Evolutionary conservation across 2,797 vertebrate genomes (phyloP), one percentile per base, ranked within the genome.

Genomic region (Tenualosa thibaudeaui): DNA sequence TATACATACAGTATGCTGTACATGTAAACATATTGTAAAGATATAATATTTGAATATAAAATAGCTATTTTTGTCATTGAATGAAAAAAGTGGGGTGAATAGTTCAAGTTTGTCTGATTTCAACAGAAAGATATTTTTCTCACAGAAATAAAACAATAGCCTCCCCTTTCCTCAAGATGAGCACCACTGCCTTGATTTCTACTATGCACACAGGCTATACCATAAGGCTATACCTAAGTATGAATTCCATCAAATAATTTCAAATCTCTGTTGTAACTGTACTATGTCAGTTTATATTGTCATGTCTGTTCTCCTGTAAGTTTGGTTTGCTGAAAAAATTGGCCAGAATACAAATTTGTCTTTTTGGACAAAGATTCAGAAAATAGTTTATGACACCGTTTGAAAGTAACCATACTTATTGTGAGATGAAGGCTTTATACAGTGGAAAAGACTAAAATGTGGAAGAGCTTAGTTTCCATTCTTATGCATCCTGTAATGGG

Each of bases 41-140:
- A 94, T 93, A 94, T 94, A 96, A 96, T 96, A 95, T 95, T 92
- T 93, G 90, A 90, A 95, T 89, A 93, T 91, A 94, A 93, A 94
- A 92, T 90, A 92, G 92, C 93, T 95, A 94, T 95, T 95, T 96
- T 95, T 96, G 93, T 96, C 93, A 94, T 94, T 94, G 93, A 94
- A 94, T 94, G 93, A 95, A 95, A 91, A 95, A 91, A 88, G 91
- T 91, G 90, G 92, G 92, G 93, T 85, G 78, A 90, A 88, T 93
- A 91, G 87, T 90, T 92, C 87, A 92, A 87, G 89, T 86, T 89
- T 87, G 88, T 85, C 93, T 93, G 93, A 91, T 94, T 94, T 94
- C 91, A 89, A 94, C 93, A 31, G 31, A 94, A 91, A 51, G 91
- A 93, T 95, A 95, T 96, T 96, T 96, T 96, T 96, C 90, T 96